Evolutionary conservation across 2,797 vertebrate genomes (phyloP), one percentile per base, ranked within the genome.

Genomic region (Podarcis lilfordi): DNA sequence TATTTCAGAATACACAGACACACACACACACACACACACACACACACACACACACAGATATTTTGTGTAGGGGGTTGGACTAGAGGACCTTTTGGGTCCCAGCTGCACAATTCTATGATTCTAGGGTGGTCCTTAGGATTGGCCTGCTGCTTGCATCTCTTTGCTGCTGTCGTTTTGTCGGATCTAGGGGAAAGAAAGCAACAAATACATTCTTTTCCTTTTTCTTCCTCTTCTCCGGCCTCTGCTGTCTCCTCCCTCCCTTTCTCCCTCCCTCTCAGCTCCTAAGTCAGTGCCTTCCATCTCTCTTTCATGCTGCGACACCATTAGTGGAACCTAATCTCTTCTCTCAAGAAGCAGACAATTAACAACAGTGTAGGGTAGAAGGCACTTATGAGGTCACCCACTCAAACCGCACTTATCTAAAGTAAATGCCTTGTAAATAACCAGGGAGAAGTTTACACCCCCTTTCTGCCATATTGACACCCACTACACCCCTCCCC

Each of bases 261-360:
- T 45, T 19, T 55, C 78, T 81, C 79, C 74, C 88, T 61, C 17
- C 21, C 19, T 61, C 59, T 23, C 61, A 23, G 35, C 50, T 55
- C 68, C 88, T 75, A 81, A 76, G 77, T 84, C 93, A 92, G 87
- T 86, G 89, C 5, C 86, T 89, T 93, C 90, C 94, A 94, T 93
- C 86, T 94, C 85, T 92, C 92, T 92, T 94, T 93, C 94, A 92
- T 55, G 92, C 94, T 95, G 94, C 91, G 93, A 95, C 92, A 94
- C 94, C 93, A 94, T 95, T 95, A 95, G 89, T 87, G 77, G 92
- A 91, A 93, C 81, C 88, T 95, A 94, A 95, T 95, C 91, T 94
- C 89, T 78, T 90, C 85, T 93, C 92, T 89, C 55, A 93, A 94
- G 11, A n/a, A 71, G 91, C 64, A 91, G 92, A 95, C 91, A 93